Conservation (phyloP, 2,797 vertebrate genomes). For the Miichthys miiuy region DNA sequence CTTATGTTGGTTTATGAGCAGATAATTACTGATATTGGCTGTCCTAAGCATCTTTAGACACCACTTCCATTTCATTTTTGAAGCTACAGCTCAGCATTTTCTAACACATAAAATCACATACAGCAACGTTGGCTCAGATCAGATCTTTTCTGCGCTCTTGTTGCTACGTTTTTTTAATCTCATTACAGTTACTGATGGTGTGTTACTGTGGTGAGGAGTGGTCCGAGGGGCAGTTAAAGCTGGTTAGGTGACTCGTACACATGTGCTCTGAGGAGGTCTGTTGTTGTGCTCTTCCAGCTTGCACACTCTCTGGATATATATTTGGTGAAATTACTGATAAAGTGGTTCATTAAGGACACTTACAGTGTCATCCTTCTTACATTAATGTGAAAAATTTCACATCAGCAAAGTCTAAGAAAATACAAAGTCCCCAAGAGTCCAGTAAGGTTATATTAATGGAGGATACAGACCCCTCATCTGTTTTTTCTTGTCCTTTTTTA, state of each 20-base stretch:
- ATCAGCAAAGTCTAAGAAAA: conserved; percentile 20
- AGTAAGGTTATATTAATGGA: conserved; percentile 10
- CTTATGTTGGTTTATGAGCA: conserved; percentile 44
- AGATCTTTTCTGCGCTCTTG: not conserved
- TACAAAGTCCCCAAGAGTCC: conserved; percentile 28
- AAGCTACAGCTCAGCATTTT: conserved; percentile 46
- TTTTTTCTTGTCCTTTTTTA: not conserved
- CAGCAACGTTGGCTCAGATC: not conserved
- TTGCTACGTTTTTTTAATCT: conserved; percentile 33
- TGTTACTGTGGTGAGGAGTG: conserved; percentile 18
- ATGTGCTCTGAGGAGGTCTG: not conserved
- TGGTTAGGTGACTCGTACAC: conserved; percentile 8
- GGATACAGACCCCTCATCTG: not conserved
- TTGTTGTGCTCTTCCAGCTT: not conserved
- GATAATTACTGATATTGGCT: conserved; percentile 45
- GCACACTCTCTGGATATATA: conserved; percentile 23
- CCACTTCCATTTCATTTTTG: conserved; percentile 32
- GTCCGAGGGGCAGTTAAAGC: conserved; percentile 15
- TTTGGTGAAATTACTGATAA: conserved; percentile 42
- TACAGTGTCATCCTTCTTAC: conserved; percentile 16
- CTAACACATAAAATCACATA: conserved; percentile 10
- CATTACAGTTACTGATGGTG: conserved; percentile 44
- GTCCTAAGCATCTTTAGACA: conserved; percentile 34
- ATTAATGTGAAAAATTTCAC: conserved; percentile 35
- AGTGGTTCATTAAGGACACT: conserved; percentile 54